phyloP scores from a whole-genome alignment of 2,113 vertebrate species.

The Lutjanus erythropterus region DNA sequence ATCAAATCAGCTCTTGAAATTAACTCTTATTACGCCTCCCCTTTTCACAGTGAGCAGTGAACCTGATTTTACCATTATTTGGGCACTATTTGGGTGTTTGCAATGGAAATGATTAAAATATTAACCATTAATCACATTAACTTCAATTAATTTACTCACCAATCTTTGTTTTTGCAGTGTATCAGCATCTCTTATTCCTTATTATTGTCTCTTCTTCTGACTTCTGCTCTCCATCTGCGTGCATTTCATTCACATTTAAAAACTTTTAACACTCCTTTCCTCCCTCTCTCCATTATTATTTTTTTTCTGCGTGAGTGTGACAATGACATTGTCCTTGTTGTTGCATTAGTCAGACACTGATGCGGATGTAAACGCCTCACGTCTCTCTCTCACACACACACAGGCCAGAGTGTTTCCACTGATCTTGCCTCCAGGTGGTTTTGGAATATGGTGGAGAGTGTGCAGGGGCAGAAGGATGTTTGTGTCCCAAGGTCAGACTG shows the following conservation, averaged over 20 bases:
- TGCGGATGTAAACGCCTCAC: constrained; percentile 14
- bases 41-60: too few relatives aligned
- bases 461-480: constrained; percentile 49
- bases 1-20: too few relatives aligned
- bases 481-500: constrained; percentile 70
- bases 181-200: neutral
- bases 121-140: too few relatives aligned
- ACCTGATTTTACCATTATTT: too few relatives aligned
- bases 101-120: too few relatives aligned
- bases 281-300: neutral
- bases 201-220: constrained; percentile 8
- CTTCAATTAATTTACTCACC: too few relatives aligned
- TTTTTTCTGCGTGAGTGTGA: constrained; percentile 30
- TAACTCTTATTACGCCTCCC: too few relatives aligned
- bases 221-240: constrained; percentile 61
- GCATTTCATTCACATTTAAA: constrained; percentile 58
- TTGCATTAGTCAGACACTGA: constrained; percentile 40
- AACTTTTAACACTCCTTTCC: constrained; percentile 39
- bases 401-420: constrained; percentile 35
- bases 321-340: constrained; percentile 43
- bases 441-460: constrained; percentile 55
- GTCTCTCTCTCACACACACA: constrained; percentile 22
- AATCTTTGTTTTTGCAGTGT: too few relatives aligned
- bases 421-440: constrained; percentile 68
- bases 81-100: too few relatives aligned